Evolutionary conservation across 2,113 vertebrate species (phyloP).

Genomic region (Tauraco erythrolophus): DNA sequence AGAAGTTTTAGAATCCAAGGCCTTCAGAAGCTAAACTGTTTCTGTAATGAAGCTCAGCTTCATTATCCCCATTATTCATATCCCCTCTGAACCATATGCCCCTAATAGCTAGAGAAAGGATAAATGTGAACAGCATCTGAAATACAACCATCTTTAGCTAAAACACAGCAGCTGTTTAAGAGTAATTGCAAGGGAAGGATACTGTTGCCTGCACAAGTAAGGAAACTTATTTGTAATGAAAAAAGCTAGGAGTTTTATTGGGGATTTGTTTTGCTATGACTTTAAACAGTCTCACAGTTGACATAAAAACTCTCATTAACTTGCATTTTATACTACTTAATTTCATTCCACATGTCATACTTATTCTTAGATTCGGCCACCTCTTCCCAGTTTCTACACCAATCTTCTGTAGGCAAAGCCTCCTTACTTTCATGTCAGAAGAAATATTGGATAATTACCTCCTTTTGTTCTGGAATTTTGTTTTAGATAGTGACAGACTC

Average conservation of each 20-base stretch:
- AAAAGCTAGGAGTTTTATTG: background rate
- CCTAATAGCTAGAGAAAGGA: background rate
- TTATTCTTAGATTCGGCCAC: background rate
- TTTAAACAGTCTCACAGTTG: background rate
- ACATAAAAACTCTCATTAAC: background rate
- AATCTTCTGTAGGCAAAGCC: background rate
- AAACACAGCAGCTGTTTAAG: background rate
- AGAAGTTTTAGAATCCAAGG: background rate
- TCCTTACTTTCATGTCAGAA: background rate
- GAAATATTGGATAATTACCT: background rate
- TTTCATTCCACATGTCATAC: background rate
- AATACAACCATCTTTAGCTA: background rate
- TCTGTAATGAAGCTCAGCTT: background rate
- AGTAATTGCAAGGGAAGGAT: background rate
- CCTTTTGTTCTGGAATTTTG: slow-evolving; percentile 22
- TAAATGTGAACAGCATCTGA: background rate
- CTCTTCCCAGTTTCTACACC: background rate
- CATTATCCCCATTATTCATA: no score
- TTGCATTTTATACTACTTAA: background rate
- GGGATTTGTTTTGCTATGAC: background rate
- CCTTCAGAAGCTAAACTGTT: background rate
- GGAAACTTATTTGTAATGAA: background rate
- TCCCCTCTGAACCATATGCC: background rate
- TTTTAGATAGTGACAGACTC: slow-evolving; percentile 95
- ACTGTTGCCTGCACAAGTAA: background rate